Conservation (phyloP, 2,888 invertebrate genomes). For the Drosophila ustulata region DNA sequence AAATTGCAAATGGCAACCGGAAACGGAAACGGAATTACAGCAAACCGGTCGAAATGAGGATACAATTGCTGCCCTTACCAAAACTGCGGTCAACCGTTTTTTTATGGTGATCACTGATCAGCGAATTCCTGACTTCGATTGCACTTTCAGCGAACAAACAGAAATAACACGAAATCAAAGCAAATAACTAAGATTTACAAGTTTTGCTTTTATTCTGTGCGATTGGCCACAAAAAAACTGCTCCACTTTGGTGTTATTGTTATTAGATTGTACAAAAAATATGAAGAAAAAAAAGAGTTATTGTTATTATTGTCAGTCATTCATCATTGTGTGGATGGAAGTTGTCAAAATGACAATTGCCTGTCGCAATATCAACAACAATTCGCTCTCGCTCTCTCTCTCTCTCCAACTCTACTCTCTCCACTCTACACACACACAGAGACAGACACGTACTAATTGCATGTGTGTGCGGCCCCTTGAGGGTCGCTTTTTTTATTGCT, state of each 20-base stretch:
- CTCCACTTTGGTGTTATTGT: slow-evolving; percentile 44
- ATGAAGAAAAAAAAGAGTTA: too few relatives aligned
- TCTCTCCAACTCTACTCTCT: slow-evolving; percentile 3
- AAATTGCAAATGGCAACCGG: neutral
- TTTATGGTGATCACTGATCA: slow-evolving; percentile 8
- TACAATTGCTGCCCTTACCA: slow-evolving; percentile 22
- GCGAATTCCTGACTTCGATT: slow-evolving; percentile 12
- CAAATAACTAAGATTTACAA: slow-evolving; percentile 5
- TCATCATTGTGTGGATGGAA: slow-evolving; percentile 52
- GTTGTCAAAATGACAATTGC: slow-evolving; percentile 60
- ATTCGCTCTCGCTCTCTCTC: slow-evolving; percentile 6
- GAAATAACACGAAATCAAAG: neutral
- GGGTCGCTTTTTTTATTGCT: slow-evolving; percentile 42
- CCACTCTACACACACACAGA: neutral
- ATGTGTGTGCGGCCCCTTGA: slow-evolving; percentile 17
- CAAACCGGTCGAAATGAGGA: slow-evolving; percentile 22
- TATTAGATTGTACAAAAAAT: neutral
- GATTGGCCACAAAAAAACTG: slow-evolving; percentile 53
- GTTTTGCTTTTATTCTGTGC: slow-evolving; percentile 31
- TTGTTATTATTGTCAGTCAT: slow-evolving; percentile 37
- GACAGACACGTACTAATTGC: neutral
- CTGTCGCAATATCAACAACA: slow-evolving; percentile 41
- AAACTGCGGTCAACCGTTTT: slow-evolving; percentile 3
- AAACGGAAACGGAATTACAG: slow-evolving; percentile 18
- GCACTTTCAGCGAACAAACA: slow-evolving; percentile 15